Base-by-base conservation (phyloP, 2,888 invertebrate species). In the Monochamus alternatus region DNA sequence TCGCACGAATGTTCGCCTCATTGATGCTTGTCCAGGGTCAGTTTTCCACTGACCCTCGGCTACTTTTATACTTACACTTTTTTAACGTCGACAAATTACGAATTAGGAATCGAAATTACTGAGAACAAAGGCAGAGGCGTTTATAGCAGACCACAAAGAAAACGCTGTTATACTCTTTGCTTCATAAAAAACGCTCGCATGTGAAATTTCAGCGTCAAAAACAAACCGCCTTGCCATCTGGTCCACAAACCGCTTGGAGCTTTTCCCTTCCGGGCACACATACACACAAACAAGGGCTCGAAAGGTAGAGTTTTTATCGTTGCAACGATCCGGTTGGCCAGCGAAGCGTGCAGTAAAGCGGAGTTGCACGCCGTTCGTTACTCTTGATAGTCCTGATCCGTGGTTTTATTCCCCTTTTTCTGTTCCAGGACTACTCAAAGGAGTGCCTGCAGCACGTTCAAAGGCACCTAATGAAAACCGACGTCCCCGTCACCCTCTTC, bases 361-460 rank as follows among this genome's bases (percentile, higher is more conserved):
- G 8, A 14, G 30, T 22, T 10, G 5, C 31, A 60, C 47, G 12
- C 3, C 10, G n/a, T 58, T 22, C 32, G 32, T 38, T 38, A 38
- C 38, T 38, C 38, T 32, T 8, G 10, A 10, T 12, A 3, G 22
- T 22, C 22, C 22, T 22, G 22, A 22, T 22, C 22, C 14, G 22
- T 22, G 44, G 52, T 74, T 75, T 59, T 66, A 60, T 62, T 63
- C 51, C 63, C 59, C 38, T 52, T 58, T 60, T 47, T 59, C 59
- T 14, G 30, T 64, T 75, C 62, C 92, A 99, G 99, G 97, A 97
- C 90, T 99, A 99, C 92, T 97, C 98, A 81, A 96, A 97, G 91
- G 97, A 97, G 90, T 97, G 98, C 84, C 96, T 99, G 85, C 95
- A 97, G 85, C 97, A 98, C 91, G 99, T 99, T 87, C 99, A 99